Evolutionary conservation across 1,140 invertebrate species (phyloP).

Genomic region (Pseudomyrmex cubaensis): DNA sequence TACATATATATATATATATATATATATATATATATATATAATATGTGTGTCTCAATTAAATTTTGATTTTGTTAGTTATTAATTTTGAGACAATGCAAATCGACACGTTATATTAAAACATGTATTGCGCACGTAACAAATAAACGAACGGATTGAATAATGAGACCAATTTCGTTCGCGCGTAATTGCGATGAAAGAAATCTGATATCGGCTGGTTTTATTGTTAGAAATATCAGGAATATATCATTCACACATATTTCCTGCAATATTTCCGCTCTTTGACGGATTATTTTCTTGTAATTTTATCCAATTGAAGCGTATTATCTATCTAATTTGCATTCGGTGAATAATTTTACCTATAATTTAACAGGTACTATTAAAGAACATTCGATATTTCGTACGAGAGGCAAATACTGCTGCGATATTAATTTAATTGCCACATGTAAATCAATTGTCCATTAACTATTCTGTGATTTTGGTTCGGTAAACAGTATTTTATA

Average conservation of each 20-base stretch:
- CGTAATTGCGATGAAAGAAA: slow-evolving; percentile 21
- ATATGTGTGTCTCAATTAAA: no score
- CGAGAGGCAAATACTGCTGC: background rate
- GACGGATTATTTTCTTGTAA: slow-evolving; percentile 35
- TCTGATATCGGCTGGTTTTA: slow-evolving; percentile 32
- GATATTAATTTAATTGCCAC: background rate
- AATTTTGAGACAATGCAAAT: no score
- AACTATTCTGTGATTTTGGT: no score
- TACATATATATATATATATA: no score
- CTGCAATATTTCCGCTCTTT: slow-evolving; percentile 23
- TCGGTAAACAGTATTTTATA: background rate
- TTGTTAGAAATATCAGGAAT: slow-evolving; percentile 25
- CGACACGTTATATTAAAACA: background rate
- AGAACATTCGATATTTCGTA: background rate
- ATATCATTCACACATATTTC: background rate
- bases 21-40: no score
- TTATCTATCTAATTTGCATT: slow-evolving; percentile 25
- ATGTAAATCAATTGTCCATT: background rate
- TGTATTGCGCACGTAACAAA: background rate
- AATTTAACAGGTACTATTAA: background rate
- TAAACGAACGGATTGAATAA: slow-evolving; percentile 31
- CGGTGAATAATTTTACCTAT: slow-evolving; percentile 1
- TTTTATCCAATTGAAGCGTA: background rate
- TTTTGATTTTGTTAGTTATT: no score
- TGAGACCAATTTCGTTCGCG: background rate